A percentile compares a stretch with the other conserved stretches of the same genome.
Conservation (phyloP, 2,888 invertebrate species). For the Tinea trinotella region DNA sequence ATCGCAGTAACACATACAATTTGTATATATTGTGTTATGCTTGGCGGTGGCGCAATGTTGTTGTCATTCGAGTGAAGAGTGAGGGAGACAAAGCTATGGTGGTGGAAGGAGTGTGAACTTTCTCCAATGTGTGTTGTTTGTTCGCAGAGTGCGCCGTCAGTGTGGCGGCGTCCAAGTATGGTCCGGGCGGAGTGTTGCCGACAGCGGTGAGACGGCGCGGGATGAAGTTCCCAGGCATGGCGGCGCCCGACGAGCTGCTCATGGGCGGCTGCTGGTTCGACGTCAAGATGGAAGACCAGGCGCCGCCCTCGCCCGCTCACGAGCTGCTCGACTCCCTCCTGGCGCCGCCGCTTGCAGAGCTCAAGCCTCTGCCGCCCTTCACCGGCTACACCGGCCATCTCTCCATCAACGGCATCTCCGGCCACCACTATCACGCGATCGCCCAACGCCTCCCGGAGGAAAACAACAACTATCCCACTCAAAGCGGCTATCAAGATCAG, state of each 20-base stretch:
- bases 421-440: conserved; percentile 90
- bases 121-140: conserved; percentile 24
- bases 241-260: conserved; percentile 76
- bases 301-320: conserved; percentile 55
- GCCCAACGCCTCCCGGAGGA: conserved; percentile 83
- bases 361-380: conserved; percentile 87
- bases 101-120: too few relatives aligned
- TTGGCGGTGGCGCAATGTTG: too few relatives aligned
- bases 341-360: conserved; percentile 80
- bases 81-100: too few relatives aligned
- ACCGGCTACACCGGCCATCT: conserved; percentile 89
- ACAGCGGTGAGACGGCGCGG: conserved; percentile 55
- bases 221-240: conserved; percentile 72
- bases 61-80: too few relatives aligned
- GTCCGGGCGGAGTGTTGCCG: conserved; percentile 52
- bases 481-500: conserved; percentile 76
- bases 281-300: conserved; percentile 63
- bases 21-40: too few relatives aligned
- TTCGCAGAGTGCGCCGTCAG: conserved; percentile 56
- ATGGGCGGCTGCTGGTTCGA: conserved; percentile 82
- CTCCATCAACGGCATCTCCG: conserved; percentile 90
- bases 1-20: too few relatives aligned
- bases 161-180: conserved; percentile 71
- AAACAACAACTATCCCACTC: conserved; percentile 78
- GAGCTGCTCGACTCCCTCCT: conserved; percentile 82